These are phyloP conservation scores for Scelioninae gen. 1 DNA, from an alignment of 2,888 invertebrate genomes.

Conservation along the genomic window DNA sequence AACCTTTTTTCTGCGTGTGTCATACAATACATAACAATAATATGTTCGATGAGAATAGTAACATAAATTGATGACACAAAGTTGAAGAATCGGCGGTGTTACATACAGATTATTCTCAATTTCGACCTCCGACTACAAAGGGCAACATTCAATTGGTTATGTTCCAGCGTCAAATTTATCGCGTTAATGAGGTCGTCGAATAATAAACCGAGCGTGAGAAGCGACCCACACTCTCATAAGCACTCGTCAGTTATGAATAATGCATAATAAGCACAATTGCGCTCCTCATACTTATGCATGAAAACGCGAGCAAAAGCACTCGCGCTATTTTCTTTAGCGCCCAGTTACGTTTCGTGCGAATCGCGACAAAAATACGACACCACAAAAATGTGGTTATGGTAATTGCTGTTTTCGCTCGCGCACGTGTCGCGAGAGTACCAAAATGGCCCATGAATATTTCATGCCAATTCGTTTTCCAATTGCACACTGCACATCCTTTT, in stretches of 20 bases:
- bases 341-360: constrained; percentile 4
- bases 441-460: constrained; percentile 61
- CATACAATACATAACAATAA: too few species aligned
- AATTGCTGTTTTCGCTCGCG: constrained; percentile 45
- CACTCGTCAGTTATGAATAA: constrained; percentile 79
- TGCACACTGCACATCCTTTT: too few species aligned
- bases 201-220: constrained; percentile 77
- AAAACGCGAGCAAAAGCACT: constrained; percentile 71
- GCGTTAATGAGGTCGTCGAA: constrained; percentile 75
- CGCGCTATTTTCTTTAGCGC: constrained; percentile 42
- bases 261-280: constrained; percentile 78
- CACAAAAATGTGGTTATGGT: constrained; percentile 57
- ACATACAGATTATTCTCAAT: constrained; percentile 17
- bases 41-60: too few species aligned
- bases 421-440: constrained; percentile 42
- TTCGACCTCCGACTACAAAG: constrained; percentile 49
- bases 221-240: constrained; percentile 71
- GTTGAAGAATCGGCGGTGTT: too few species aligned
- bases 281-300: constrained; percentile 75
- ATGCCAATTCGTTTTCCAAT: constrained; percentile 42
- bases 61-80: too few species aligned
- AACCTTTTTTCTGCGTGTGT: too few species aligned
- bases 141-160: constrained; percentile 67
- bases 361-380: constrained; percentile 44
- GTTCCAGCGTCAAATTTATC: constrained; percentile 71